Percentiles rank a stretch among this genome's conserved stretches.
phyloP scores from a whole-genome alignment of 2,888 invertebrate species.

The Flexamia atlantica region DNA sequence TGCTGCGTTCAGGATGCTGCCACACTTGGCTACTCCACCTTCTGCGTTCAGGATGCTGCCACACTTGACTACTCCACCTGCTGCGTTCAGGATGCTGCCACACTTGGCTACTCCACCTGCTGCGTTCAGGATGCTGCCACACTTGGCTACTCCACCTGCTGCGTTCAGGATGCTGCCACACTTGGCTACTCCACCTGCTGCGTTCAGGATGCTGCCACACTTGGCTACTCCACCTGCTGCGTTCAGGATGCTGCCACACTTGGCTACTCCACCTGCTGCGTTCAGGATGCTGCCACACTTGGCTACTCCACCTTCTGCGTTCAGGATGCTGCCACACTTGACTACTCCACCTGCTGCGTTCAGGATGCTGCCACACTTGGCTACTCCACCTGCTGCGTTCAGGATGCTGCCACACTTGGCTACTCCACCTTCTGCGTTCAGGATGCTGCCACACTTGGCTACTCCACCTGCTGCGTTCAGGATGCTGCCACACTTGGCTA shows the following conservation, averaged over 20 bases:
- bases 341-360: too few species aligned
- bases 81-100: slow-evolving; percentile 19
- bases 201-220: slow-evolving; percentile 19
- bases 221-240: slow-evolving; percentile 23
- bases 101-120: slow-evolving; percentile 22
- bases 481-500: too few species aligned
- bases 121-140: slow-evolving; percentile 16
- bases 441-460: too few species aligned
- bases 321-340: too few species aligned
- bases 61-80: slow-evolving; percentile 19
- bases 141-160: slow-evolving; percentile 19
- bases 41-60: slow-evolving; percentile 23
- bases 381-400: too few species aligned
- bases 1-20: background rate
- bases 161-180: slow-evolving; percentile 19
- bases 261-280: slow-evolving; percentile 9
- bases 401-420: too few species aligned
- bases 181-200: slow-evolving; percentile 23
- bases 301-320: too few species aligned
- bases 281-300: background rate
- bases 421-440: too few species aligned
- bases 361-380: too few species aligned
- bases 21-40: too few species aligned
- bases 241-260: slow-evolving; percentile 19
- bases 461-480: too few species aligned